These are phyloP conservation scores for Trematocara stigmaticum DNA, from an alignment of 2,113 vertebrate species.

Conservation along the genomic window DNA sequence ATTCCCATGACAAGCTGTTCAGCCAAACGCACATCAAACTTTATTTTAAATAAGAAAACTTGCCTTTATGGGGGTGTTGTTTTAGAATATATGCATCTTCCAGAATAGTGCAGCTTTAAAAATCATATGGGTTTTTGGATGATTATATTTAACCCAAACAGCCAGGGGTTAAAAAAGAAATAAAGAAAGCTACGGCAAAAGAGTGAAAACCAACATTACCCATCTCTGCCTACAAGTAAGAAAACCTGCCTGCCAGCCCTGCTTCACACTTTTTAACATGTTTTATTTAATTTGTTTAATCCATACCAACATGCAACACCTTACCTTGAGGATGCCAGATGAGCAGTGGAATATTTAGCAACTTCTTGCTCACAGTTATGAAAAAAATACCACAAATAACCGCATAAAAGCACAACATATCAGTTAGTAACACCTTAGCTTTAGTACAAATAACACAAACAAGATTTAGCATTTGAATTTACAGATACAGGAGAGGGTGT, in stretches of 20 bases:
- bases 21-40: not conserved
- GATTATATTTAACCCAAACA: not conserved
- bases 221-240: not conserved
- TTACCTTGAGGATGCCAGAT: not conserved
- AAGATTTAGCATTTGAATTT: not conserved
- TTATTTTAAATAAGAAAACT: not conserved
- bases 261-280: not conserved
- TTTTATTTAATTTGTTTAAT: not conserved
- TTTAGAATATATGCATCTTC: not conserved
- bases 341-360: not conserved
- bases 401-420: not conserved
- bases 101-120: not conserved
- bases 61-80: not conserved
- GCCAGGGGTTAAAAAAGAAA: not conserved
- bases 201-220: not conserved
- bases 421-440: not conserved
- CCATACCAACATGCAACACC: not conserved
- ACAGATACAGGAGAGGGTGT: not conserved
- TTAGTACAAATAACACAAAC: not conserved
- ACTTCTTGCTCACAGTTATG: not conserved
- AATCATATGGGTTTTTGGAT: not conserved
- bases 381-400: not conserved
- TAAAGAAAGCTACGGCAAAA: not conserved
- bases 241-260: not conserved
- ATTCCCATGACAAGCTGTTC: not conserved